Conservation (phyloP, 2,113 vertebrate species). For the Percopsis transmontana region DNA sequence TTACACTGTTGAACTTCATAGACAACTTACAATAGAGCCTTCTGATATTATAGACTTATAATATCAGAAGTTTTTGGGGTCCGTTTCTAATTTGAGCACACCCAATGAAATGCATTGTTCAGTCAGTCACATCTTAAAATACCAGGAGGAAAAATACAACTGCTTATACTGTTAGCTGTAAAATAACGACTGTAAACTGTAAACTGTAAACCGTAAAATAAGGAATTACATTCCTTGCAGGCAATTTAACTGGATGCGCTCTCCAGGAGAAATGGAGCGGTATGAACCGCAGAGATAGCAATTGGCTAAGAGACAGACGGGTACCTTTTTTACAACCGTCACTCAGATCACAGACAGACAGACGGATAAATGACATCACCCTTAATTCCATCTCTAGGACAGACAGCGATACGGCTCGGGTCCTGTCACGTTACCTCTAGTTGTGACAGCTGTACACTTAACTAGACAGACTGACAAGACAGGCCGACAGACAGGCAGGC, state of each 20-base stretch:
- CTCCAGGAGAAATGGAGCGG: slow-evolving; percentile 3
- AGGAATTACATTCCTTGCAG: too few species aligned
- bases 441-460: slow-evolving; percentile 52
- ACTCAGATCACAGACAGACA: slow-evolving; percentile 42
- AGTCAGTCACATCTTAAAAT: too few species aligned
- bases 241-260: not conserved
- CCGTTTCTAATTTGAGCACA: too few species aligned
- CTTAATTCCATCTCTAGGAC: slow-evolving; percentile 45
- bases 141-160: too few species aligned
- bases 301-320: slow-evolving; percentile 18
- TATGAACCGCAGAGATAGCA: slow-evolving; percentile 19
- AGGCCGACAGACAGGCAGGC: slow-evolving; percentile 39
- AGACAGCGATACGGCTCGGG: slow-evolving; percentile 40
- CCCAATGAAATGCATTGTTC: too few species aligned
- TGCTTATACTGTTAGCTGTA: too few species aligned
- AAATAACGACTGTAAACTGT: too few species aligned
- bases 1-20: too few species aligned
- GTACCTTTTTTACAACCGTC: slow-evolving; percentile 42
- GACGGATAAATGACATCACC: slow-evolving; percentile 62
- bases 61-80: too few species aligned
- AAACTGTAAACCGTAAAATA: too few species aligned
- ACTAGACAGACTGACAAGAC: slow-evolving; percentile 27
- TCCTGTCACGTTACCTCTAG: slow-evolving; percentile 44
- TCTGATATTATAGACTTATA: too few species aligned
- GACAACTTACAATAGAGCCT: too few species aligned